Evolutionary conservation across 2,113 vertebrate species (phyloP).

Genomic region (Tyto alba): DNA sequence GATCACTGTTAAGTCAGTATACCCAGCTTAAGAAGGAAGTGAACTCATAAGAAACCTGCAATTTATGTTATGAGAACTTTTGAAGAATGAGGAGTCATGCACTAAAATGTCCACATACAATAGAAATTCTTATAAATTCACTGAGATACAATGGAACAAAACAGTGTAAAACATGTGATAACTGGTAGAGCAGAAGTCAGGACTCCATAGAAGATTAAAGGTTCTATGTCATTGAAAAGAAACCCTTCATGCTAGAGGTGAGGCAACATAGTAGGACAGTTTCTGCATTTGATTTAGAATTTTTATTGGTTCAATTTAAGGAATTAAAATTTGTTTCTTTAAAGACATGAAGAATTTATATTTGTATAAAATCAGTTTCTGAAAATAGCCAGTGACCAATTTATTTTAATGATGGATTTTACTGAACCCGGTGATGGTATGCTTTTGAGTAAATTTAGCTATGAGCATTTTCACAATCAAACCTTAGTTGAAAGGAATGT

Average conservation of each 20-base stretch:
- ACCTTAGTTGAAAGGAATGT: background rate
- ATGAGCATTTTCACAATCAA: background rate
- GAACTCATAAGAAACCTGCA: background rate
- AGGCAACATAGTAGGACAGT: background rate
- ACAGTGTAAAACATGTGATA: background rate
- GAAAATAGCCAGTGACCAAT: background rate
- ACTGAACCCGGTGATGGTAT: background rate
- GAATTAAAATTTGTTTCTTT: background rate
- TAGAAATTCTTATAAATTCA: background rate
- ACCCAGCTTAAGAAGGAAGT: background rate
- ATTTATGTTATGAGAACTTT: background rate
- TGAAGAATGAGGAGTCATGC: background rate
- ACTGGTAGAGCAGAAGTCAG: background rate
- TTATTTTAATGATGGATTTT: background rate
- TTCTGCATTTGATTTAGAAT: background rate
- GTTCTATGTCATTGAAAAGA: background rate
- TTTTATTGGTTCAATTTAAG: background rate
- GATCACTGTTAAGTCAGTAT: background rate
- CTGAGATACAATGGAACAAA: background rate
- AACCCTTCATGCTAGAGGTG: fast-evolving
- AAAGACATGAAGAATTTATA: background rate
- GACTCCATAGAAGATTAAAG: background rate
- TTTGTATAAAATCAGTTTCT: background rate
- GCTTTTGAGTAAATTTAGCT: background rate
- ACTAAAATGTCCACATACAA: background rate